Conservation (phyloP, 2,888 invertebrate species). For the Neoitamus cyanurus region DNA sequence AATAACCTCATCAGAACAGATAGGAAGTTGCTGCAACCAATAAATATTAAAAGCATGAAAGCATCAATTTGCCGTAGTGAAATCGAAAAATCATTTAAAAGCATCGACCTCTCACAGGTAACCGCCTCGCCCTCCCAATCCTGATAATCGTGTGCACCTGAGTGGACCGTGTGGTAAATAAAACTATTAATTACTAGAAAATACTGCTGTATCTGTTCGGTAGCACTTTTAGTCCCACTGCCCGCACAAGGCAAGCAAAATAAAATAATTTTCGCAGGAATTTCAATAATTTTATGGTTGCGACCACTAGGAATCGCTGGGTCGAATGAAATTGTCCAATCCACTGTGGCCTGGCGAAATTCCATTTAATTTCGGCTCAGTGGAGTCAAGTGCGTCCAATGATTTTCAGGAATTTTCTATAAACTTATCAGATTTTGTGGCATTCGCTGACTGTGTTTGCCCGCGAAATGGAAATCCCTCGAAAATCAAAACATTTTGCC, state of each 20-base stretch:
- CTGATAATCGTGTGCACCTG: not conserved
- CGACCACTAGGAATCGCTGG: conserved; percentile 3
- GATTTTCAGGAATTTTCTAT: conserved; percentile 24
- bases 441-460: not conserved
- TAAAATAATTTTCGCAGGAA: conserved; percentile 6
- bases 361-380: conserved; percentile 22
- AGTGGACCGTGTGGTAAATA: not conserved
- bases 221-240: not conserved
- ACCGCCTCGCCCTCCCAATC: not conserved
- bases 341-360: not conserved
- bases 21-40: not conserved
- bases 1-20: not conserved
- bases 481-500: conserved; percentile 14
- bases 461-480: not conserved
- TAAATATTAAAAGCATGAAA: not conserved
- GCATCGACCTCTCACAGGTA: not conserved
- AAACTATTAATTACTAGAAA: conserved; percentile 7
- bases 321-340: conserved; percentile 12
- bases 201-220: not conserved
- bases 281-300: conserved; percentile 11
- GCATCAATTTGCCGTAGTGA: not conserved
- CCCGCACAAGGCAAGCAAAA: not conserved
- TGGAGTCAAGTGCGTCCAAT: conserved; percentile 7
- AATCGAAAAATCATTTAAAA: not conserved
- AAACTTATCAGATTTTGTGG: conserved; percentile 20